Conservation (phyloP, 2,797 vertebrate genomes). For the Hafferia zeledoni region DNA sequence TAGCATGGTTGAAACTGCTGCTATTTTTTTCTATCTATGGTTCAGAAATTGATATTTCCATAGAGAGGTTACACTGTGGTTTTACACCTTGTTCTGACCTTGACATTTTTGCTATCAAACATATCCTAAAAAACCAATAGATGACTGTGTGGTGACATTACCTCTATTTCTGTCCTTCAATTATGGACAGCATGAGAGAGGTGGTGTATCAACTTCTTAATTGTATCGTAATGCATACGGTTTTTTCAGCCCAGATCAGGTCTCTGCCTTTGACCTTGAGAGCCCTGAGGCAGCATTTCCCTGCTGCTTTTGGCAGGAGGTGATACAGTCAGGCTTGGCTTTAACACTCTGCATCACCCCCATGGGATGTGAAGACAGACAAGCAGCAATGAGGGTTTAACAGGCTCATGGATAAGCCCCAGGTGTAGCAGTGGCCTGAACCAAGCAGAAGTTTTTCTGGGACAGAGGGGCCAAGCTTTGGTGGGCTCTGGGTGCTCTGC, state of each 20-base stretch:
- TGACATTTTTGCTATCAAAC: background rate
- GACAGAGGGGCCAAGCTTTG: background rate
- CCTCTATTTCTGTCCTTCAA: background rate
- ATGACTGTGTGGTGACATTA: background rate
- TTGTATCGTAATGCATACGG: background rate
- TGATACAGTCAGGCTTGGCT: background rate
- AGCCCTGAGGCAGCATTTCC: background rate
- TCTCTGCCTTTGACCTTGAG: background rate
- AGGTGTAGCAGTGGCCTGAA: background rate
- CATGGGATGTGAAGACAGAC: background rate
- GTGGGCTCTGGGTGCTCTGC: background rate
- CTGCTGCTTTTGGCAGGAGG: background rate
- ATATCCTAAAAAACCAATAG: background rate
- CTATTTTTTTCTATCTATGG: too few species aligned
- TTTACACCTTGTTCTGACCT: background rate
- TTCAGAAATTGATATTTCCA: too few species aligned
- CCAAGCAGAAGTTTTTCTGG: rapidly evolving
- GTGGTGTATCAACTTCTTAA: background rate
- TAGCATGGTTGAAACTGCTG: background rate
- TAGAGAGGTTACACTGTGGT: background rate
- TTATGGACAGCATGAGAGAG: background rate
- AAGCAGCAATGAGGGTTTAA: background rate
- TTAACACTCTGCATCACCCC: background rate
- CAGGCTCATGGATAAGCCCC: background rate
- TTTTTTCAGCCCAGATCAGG: background rate